Percentiles rank a stretch among this genome's conserved stretches.
Evolutionary conservation across 2,888 invertebrate genomes (phyloP).

Genomic region (Aricia artaxerxes): DNA sequence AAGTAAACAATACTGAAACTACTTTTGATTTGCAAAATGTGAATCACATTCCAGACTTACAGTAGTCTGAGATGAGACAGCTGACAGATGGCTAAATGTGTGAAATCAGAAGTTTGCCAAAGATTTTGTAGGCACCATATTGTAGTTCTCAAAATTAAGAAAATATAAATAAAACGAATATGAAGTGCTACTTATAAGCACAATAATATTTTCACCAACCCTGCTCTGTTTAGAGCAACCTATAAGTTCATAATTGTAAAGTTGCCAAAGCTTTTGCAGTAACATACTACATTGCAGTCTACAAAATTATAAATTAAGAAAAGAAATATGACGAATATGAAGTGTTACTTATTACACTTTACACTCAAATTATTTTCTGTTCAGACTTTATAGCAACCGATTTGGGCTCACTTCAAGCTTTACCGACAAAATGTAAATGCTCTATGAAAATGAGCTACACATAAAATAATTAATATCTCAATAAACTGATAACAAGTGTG

Average conservation of each 20-base stretch:
- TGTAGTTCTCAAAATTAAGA: too few relatives aligned
- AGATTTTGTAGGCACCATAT: too few relatives aligned
- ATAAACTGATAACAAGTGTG: not conserved
- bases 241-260: too few relatives aligned
- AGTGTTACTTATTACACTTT: too few relatives aligned
- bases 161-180: too few relatives aligned
- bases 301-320: too few relatives aligned
- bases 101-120: not conserved
- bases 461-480: not conserved
- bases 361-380: not conserved
- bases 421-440: not conserved
- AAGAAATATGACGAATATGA: too few relatives aligned
- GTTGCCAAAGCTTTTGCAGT: too few relatives aligned
- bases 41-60: conserved; percentile 5
- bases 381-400: not conserved
- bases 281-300: too few relatives aligned
- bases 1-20: conserved; percentile 27
- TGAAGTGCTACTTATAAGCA: too few relatives aligned
- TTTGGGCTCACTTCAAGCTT: not conserved
- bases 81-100: not conserved
- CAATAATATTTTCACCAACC: not conserved
- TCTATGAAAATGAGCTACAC: not conserved
- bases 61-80: not conserved
- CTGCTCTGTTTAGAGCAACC: not conserved
- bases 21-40: conserved; percentile 22